phyloP scores from a whole-genome alignment of 2,888 invertebrate genomes.

The Mimumesa dahlbomi region DNA sequence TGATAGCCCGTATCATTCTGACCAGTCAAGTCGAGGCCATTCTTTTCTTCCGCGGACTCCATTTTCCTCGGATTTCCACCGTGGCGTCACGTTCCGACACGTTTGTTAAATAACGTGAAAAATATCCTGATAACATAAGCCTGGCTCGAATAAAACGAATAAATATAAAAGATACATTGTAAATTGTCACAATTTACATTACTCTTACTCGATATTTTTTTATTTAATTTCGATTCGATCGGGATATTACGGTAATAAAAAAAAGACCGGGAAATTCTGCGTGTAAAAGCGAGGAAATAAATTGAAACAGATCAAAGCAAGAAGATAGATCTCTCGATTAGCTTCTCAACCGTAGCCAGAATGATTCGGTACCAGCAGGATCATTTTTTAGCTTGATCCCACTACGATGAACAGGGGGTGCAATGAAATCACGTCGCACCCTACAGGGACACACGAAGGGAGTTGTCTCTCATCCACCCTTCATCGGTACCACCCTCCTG shows the following conservation, averaged over 20 bases:
- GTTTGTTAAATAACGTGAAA: conserved; percentile 37
- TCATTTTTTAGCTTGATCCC: conserved; percentile 76
- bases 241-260: too few species aligned
- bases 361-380: conserved; percentile 47
- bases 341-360: conserved; percentile 36
- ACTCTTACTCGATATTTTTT: too few species aligned
- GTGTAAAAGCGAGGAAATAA: too few species aligned
- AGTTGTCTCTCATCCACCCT: conserved; percentile 66
- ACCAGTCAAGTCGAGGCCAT: conserved; percentile 64
- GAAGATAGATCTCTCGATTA: conserved; percentile 60
- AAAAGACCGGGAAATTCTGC: too few species aligned
- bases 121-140: too few species aligned
- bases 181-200: too few species aligned
- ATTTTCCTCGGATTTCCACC: conserved; percentile 48
- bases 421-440: conserved; percentile 73
- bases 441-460: conserved; percentile 62
- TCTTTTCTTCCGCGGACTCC: conserved; percentile 55
- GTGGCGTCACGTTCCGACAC: conserved; percentile 14
- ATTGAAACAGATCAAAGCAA: conserved; percentile 19
- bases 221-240: too few species aligned
- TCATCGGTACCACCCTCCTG: conserved; percentile 66
- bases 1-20: conserved; percentile 72
- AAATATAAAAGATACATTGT: too few species aligned
- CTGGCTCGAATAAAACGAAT: neutral
- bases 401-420: conserved; percentile 47